Evolutionary conservation across 2,113 vertebrate genomes (phyloP), one percentile per base, ranked within the genome.

Genomic region (Nothocercus nigrocapillus): DNA sequence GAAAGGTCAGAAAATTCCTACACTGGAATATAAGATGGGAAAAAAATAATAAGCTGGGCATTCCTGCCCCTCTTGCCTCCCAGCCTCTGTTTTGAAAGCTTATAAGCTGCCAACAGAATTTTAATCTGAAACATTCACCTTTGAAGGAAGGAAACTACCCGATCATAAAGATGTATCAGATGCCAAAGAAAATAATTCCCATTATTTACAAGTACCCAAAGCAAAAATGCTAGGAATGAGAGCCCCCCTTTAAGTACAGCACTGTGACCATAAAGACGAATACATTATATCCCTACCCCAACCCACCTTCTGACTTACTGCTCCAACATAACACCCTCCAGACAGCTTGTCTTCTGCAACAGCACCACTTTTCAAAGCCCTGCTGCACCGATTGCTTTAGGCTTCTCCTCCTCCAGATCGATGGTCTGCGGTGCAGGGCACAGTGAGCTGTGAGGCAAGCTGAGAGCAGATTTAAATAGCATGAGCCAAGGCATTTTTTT

Each of bases 161-260:
- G 3, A 74, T 67, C 40, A 21, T 3, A 15, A 58, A 89, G 80
- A 90, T 9, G 42, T 73, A 96, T 82, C 63, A 85, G 83, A 84
- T 20, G 96, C 96, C 95, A 97, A 93, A 94, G 49, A 94, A 96
- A 96, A 96, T 93, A 96, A 89, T 79, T 93, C 58, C 77, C 63
- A 45, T 84, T 85, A 34, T 24, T 96, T 86, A 36, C 36, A 86
- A 92, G 53, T 11, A 92, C 38, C 73, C 53, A 67, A 83, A 81
- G 0, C 69, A 88, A 56, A 91, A 79, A 72, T 24, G 24, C 51
- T 58, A 21, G 38, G 44, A 79, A 82, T 0, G 7, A 76, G 53
- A 86, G 54, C 67, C 66, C 24, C 30, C 79, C 69, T 66, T 32
- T 30, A 70, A 85, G 54, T 38, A 47, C 27, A 89, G 61, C 28